A percentile compares a stretch with the other conserved stretches of the same genome.
Evolutionary conservation across 2,888 invertebrate genomes (phyloP).

Genomic region (Apotomis turbidana): DNA sequence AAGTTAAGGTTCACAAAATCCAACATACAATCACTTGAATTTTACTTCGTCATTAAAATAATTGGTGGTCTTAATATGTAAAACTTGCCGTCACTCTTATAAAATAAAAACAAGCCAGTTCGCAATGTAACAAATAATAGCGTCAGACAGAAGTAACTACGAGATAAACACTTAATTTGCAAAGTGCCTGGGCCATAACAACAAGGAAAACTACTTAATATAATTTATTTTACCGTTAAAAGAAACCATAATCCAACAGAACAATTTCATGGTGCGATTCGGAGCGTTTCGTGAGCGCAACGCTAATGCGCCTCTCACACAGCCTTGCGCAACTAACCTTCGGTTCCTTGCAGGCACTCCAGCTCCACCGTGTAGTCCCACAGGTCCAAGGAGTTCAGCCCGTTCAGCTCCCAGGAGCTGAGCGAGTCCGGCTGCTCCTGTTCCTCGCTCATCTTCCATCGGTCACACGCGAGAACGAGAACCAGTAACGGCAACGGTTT

Average conservation of each 20-base stretch:
- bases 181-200: no score
- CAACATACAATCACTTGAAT: neutral
- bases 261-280: slow-evolving; percentile 64
- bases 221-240: slow-evolving; percentile 33
- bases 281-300: slow-evolving; percentile 55
- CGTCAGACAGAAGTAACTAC: slow-evolving; percentile 5
- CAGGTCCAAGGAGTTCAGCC: slow-evolving; percentile 89
- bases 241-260: slow-evolving; percentile 52
- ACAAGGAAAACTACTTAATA: neutral
- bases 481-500: slow-evolving; percentile 60
- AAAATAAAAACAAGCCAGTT: neutral
- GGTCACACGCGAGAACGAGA: slow-evolving; percentile 47
- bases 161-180: slow-evolving; percentile 11
- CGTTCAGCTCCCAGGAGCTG: slow-evolving; percentile 81
- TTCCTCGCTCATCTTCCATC: slow-evolving; percentile 75
- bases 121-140: neutral
- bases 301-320: slow-evolving; percentile 59
- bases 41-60: no score
- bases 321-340: slow-evolving; percentile 85
- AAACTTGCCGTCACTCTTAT: neutral
- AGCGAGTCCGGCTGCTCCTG: slow-evolving; percentile 75
- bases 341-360: slow-evolving; percentile 90
- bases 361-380: slow-evolving; percentile 94
- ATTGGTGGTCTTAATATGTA: no score
- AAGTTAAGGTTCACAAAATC: neutral